These are phyloP conservation scores for Agapornis roseicollis DNA, from an alignment of 2,113 vertebrate genomes.

Conservation along the genomic window DNA sequence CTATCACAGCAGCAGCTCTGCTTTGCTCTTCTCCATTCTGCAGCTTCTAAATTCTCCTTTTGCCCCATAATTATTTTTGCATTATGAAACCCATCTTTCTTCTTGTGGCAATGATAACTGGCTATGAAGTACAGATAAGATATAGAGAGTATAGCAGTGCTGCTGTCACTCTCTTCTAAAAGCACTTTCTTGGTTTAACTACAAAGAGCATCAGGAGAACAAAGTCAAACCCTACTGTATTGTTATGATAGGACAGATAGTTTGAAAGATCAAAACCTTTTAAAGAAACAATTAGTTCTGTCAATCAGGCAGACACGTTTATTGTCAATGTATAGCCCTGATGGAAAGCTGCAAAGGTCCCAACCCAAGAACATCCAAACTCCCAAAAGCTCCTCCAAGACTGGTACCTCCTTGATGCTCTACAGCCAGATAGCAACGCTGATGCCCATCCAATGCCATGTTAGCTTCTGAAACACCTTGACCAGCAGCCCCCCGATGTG, in stretches of 20 bases:
- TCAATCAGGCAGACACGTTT: fast-evolving
- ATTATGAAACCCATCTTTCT: background rate
- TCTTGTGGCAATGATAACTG: background rate
- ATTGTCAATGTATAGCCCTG: background rate
- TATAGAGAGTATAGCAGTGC: background rate
- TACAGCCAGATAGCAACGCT: fast-evolving
- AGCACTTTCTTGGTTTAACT: background rate
- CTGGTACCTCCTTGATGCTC: background rate
- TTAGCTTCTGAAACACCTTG: background rate
- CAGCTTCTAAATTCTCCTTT: background rate
- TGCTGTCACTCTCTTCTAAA: background rate
- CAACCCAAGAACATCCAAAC: background rate
- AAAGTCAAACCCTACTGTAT: background rate
- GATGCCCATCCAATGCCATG: background rate
- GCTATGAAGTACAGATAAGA: background rate
- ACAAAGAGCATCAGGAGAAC: background rate
- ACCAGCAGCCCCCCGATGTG: background rate
- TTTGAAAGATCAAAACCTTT: background rate
- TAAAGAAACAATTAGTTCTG: background rate
- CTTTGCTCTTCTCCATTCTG: background rate
- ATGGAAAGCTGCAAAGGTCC: background rate
- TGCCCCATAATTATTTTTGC: background rate
- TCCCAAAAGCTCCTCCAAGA: background rate
- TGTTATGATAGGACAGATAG: background rate
- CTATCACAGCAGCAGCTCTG: background rate